Conservation (phyloP, 2,888 invertebrate genomes). For the Caenorhabditis angaria region DNA sequence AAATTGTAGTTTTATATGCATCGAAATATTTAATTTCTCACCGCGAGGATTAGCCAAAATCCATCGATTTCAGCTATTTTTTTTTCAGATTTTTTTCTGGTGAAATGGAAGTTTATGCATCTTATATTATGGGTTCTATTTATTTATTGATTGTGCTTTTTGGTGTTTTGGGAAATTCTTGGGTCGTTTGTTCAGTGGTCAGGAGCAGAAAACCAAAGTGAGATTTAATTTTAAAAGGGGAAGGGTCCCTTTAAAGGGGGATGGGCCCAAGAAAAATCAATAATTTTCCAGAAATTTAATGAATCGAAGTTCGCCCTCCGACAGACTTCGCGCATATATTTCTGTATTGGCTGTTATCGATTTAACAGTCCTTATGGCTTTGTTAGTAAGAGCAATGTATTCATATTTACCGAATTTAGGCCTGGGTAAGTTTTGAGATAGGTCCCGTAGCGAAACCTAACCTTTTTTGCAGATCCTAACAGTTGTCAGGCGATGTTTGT, state of each 20-base stretch:
- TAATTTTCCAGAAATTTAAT: slow-evolving; percentile 42
- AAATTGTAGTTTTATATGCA: too few relatives aligned
- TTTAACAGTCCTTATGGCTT: slow-evolving; percentile 63
- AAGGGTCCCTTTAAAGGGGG: background rate
- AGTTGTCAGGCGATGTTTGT: slow-evolving; percentile 65
- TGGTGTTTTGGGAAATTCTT: slow-evolving; percentile 67
- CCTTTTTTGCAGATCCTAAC: slow-evolving; percentile 43
- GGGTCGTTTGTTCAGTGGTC: slow-evolving; percentile 69
- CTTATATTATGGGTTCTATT: background rate
- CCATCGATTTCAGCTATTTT: too few relatives aligned
- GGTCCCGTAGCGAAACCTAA: background rate
- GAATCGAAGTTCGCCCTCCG: slow-evolving; percentile 49
- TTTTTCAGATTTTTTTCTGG: too few relatives aligned
- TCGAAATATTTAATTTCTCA: too few relatives aligned
- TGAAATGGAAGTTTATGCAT: background rate
- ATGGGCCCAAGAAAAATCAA: background rate
- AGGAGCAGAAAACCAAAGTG: slow-evolving; percentile 60
- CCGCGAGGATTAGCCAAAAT: too few relatives aligned
- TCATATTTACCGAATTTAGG: slow-evolving; percentile 63
- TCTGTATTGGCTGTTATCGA: slow-evolving; percentile 67
- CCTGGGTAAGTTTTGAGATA: slow-evolving; percentile 46
- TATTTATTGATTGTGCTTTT: slow-evolving; percentile 32
- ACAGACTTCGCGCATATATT: slow-evolving; percentile 65
- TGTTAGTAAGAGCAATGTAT: slow-evolving; percentile 61
- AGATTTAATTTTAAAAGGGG: slow-evolving; percentile 5